A percentile compares a stretch with the other conserved stretches of the same genome.
These are phyloP conservation scores for Clarias fuscus DNA, from an alignment of 2,797 vertebrate species.

Conservation along the genomic window DNA sequence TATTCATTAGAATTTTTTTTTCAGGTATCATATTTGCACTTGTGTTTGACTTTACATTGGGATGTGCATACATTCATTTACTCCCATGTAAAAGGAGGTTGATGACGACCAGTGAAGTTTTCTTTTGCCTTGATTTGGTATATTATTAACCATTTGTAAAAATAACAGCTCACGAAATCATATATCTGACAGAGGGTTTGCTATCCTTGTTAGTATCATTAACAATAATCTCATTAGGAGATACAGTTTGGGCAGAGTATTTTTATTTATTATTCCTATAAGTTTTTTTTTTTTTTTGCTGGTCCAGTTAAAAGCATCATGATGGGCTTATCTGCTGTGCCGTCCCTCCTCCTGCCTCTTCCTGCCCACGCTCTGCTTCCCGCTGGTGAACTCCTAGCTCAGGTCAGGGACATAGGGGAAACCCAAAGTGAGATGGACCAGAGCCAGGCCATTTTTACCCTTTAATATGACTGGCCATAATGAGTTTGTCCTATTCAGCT, in stretches of 20 bases:
- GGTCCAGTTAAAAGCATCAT: conserved; percentile 27
- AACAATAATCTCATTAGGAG: conserved; percentile 25
- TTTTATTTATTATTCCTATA: neutral
- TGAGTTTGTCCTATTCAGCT: conserved; percentile 11
- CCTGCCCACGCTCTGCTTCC: conserved; percentile 62
- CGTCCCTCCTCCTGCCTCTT: conserved; percentile 72
- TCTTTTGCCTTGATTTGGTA: conserved; percentile 13
- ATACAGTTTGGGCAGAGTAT: conserved; percentile 7
- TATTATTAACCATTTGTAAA: neutral
- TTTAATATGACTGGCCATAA: conserved; percentile 8
- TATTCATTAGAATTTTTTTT: neutral
- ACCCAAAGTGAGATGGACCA: conserved; percentile 42
- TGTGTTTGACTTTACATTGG: neutral
- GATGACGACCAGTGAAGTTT: neutral
- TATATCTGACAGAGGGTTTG: conserved; percentile 9
- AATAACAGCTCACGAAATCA: neutral
- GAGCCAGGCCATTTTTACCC: conserved; percentile 27
- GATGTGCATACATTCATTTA: neutral
- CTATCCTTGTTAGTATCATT: neutral
- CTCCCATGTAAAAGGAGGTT: neutral
- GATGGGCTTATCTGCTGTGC: conserved; percentile 70
- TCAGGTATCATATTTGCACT: neutral
- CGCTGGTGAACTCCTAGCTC: conserved; percentile 48
- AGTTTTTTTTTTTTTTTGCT: conserved; percentile 19
- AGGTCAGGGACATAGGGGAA: conserved; percentile 55